Percentiles rank a stretch among this genome's conserved stretches.
These are phyloP conservation scores for Leptoteleia sp. DNA, from an alignment of 1,140 invertebrate species.

Conservation along the genomic window DNA sequence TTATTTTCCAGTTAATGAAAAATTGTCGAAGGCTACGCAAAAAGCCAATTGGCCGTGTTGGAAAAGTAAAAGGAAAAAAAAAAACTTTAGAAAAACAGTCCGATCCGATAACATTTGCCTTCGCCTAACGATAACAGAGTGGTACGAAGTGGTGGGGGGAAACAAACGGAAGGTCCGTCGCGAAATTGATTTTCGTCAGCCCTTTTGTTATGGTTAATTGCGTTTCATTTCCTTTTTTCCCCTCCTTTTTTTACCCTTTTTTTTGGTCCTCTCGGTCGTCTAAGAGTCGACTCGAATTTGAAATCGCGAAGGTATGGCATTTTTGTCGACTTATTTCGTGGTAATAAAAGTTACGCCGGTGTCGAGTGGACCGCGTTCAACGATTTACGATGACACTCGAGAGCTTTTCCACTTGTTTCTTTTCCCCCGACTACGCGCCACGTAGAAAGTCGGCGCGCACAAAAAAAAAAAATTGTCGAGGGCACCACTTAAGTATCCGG, in stretches of 20 bases:
- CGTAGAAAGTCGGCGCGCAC: slow-evolving; percentile 8
- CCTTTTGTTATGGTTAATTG: background rate
- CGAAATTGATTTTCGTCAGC: background rate
- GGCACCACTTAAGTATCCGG: slow-evolving; percentile 50
- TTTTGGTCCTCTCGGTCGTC: background rate
- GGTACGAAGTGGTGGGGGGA: too few species aligned
- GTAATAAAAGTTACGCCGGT: slow-evolving; percentile 56
- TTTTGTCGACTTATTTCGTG: slow-evolving; percentile 1
- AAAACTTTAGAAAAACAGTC: too few species aligned
- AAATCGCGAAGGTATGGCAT: background rate
- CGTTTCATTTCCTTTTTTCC: background rate
- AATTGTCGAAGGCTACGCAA: too few species aligned
- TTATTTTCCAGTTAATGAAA: too few species aligned
- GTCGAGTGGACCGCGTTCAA: slow-evolving; percentile 69
- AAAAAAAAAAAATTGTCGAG: slow-evolving; percentile 52
- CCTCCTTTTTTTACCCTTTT: background rate
- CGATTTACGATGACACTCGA: slow-evolving; percentile 68
- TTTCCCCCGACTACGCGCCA: slow-evolving; percentile 19
- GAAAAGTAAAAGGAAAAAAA: too few species aligned
- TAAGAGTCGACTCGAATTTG: slow-evolving; percentile 4
- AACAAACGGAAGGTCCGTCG: background rate
- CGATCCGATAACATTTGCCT: too few species aligned
- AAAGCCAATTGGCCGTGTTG: too few species aligned
- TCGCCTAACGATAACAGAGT: too few species aligned
- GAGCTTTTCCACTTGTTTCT: slow-evolving; percentile 43